A percentile compares a stretch with the other conserved stretches of the same genome.
These are phyloP conservation scores for Sitobion miscanthi DNA, from an alignment of 1,140 invertebrate genomes.

Conservation along the genomic window DNA sequence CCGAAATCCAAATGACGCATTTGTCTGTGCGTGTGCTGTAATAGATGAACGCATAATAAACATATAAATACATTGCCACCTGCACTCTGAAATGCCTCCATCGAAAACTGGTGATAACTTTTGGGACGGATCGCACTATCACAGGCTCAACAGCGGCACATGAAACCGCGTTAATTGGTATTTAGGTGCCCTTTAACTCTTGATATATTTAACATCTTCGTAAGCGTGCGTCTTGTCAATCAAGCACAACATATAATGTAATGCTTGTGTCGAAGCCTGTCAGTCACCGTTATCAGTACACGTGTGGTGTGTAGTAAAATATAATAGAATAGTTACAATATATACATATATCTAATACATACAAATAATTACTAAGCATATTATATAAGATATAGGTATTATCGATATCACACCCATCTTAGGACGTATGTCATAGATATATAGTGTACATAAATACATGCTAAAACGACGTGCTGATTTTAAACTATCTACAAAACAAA, in stretches of 20 bases:
- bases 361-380: too few relatives aligned
- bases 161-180: neutral
- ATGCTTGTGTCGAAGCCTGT: neutral
- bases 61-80: neutral
- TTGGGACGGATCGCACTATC: neutral
- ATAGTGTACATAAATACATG: too few relatives aligned
- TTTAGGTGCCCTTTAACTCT: neutral
- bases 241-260: neutral
- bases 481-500: too few relatives aligned
- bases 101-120: slow-evolving; percentile 1
- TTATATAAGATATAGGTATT: neutral
- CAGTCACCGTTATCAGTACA: neutral
- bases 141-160: neutral
- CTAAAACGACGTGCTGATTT: too few relatives aligned
- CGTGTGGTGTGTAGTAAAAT: neutral
- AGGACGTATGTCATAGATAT: too few relatives aligned
- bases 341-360: neutral
- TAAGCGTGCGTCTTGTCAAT: neutral
- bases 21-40: neutral
- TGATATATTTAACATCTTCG: neutral
- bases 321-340: neutral
- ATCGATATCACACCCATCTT: neutral
- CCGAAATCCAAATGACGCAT: neutral
- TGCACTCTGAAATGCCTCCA: neutral
- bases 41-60: neutral